These are phyloP conservation scores for Orchestia grillus DNA, from an alignment of 1,140 invertebrate genomes.

Conservation along the genomic window DNA sequence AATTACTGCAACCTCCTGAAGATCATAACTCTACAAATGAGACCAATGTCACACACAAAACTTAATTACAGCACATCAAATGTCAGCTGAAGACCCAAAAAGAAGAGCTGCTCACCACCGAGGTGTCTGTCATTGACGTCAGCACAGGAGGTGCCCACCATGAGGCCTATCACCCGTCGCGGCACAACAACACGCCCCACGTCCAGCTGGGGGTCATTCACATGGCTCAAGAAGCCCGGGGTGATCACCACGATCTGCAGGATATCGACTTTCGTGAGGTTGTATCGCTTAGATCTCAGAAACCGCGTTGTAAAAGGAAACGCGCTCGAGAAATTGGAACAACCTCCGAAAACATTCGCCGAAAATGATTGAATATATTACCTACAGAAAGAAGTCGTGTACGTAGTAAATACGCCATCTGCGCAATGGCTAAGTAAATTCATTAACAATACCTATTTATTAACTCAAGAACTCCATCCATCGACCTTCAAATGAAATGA, in stretches of 20 bases:
- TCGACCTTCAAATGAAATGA: too few relatives aligned
- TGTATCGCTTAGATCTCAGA: background rate
- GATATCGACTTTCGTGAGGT: background rate
- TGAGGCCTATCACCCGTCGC: background rate
- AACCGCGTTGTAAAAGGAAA: background rate
- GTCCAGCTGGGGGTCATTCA: constrained; percentile 40
- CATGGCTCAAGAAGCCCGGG: constrained; percentile 40
- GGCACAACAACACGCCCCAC: background rate
- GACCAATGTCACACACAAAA: too few relatives aligned
- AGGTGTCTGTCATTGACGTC: constrained; percentile 36
- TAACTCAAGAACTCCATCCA: background rate
- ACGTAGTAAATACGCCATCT: background rate
- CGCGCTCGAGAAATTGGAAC: background rate
- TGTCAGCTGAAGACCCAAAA: too few relatives aligned
- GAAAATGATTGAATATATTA: background rate
- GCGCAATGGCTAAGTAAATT: background rate
- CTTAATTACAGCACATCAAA: too few relatives aligned
- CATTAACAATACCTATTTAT: background rate
- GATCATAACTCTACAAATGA: too few relatives aligned
- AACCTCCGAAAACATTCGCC: background rate
- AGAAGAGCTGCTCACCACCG: background rate
- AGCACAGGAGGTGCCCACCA: constrained; percentile 11
- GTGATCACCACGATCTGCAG: constrained; percentile 15
- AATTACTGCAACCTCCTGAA: too few relatives aligned
- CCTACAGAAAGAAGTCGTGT: background rate